Percentiles rank a stretch among this genome's conserved stretches.
phyloP scores from a whole-genome alignment of 2,888 invertebrate species.

The Ichneumoninae sp. region DNA sequence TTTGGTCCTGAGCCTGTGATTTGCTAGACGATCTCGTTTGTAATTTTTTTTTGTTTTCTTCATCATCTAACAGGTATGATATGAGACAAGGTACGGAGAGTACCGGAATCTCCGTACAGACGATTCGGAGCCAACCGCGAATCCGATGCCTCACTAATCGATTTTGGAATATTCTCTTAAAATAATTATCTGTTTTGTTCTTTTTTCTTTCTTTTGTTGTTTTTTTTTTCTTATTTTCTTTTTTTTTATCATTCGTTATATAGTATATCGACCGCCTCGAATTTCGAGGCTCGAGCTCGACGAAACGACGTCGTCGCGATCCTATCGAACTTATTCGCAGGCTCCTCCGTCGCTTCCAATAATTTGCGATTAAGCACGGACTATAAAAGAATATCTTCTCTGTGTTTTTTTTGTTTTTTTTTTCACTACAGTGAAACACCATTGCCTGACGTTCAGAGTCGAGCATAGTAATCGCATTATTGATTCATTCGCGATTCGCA shows the following conservation, averaged over 20 bases:
- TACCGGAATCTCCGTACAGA: constrained; percentile 63
- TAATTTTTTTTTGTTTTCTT: constrained; percentile 13
- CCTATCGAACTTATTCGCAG: not conserved
- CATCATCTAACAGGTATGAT: constrained; percentile 72
- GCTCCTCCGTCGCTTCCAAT: not conserved
- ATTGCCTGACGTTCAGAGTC: constrained; percentile 17
- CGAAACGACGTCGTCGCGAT: constrained; percentile 24
- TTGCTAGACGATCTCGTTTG: constrained; percentile 33
- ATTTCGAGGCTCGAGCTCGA: constrained; percentile 56
- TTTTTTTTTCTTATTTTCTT: constrained; percentile 35
- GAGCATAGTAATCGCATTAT: constrained; percentile 9
- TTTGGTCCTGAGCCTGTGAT: constrained; percentile 63
- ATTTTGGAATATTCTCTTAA: constrained; percentile 67
- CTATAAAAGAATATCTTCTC: constrained; percentile 30
- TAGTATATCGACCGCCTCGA: constrained; percentile 50
- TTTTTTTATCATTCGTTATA: constrained; percentile 41
- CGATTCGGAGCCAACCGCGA: constrained; percentile 64
- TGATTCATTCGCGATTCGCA: not conserved
- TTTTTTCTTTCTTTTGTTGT: constrained; percentile 47
- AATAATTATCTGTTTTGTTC: constrained; percentile 67
- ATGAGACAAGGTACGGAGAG: constrained; percentile 76
- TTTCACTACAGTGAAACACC: not conserved
- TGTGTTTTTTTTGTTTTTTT: not conserved
- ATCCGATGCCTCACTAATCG: constrained; percentile 54
- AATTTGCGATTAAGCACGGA: constrained; percentile 10